phyloP scores from a whole-genome alignment of 2,113 vertebrate genomes.

The Tragelaphus scriptus region DNA sequence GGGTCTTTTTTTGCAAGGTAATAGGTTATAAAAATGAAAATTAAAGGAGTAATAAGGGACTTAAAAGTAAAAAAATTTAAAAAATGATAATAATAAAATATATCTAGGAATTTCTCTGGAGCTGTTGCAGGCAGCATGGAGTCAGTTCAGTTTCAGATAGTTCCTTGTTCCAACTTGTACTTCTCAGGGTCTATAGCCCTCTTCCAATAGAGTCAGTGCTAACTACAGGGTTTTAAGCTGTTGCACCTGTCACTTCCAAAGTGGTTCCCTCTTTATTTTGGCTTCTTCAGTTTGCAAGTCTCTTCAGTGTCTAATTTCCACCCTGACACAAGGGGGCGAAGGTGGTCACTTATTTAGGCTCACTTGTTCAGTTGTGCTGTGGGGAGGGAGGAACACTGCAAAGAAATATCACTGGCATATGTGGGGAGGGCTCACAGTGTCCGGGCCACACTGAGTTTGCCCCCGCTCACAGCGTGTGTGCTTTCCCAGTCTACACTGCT shows the following conservation, averaged over 20 bases:
- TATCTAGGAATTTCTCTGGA: not conserved
- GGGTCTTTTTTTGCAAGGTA: not conserved
- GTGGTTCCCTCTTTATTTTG: not conserved
- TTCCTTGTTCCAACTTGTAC: not conserved
- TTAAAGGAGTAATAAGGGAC: not conserved
- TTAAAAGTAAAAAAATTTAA: not conserved
- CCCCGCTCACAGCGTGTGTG: rapidly evolving
- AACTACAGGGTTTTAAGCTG: not conserved
- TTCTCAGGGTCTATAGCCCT: not conserved
- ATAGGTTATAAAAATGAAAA: not conserved
- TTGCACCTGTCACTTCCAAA: not conserved
- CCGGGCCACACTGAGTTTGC: not conserved
- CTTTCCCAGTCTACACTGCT: rapidly evolving
- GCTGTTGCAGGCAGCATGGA: not conserved
- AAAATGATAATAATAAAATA: not conserved
- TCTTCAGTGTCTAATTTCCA: not conserved
- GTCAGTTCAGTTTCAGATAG: not conserved
- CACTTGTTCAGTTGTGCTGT: not conserved
- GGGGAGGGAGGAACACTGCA: not conserved
- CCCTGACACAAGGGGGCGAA: not conserved
- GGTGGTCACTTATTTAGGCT: not conserved
- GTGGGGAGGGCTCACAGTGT: not conserved
- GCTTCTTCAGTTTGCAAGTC: not conserved
- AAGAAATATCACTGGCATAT: not conserved
- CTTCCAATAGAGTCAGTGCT: not conserved